Evolutionary conservation across 2,113 vertebrate species (phyloP).

Genomic region (Heterocephalus glaber): DNA sequence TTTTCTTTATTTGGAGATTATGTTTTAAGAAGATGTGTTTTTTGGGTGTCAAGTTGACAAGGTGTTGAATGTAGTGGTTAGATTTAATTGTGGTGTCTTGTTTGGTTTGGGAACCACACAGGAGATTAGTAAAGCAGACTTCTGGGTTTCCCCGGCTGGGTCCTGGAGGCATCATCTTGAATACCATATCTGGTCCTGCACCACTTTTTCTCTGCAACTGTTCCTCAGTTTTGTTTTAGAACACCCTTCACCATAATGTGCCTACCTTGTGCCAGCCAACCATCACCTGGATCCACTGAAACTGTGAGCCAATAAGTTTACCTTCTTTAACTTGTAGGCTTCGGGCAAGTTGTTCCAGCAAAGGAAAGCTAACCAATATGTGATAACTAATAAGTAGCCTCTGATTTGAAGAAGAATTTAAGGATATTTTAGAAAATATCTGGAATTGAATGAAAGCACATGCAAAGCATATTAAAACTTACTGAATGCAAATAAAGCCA

Average conservation of each 20-base stretch:
- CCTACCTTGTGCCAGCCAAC: not conserved
- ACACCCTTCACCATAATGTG: not conserved
- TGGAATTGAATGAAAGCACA: not conserved
- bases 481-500: not conserved
- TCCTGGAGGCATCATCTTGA: not conserved
- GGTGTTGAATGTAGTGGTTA: not conserved
- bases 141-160: not conserved
- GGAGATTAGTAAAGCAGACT: not conserved
- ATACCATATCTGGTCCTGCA: not conserved
- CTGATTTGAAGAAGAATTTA: not conserved
- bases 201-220: not conserved
- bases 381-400: not conserved
- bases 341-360: not conserved
- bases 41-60: not conserved
- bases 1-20: not conserved
- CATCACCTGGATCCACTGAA: not conserved
- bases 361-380: not conserved
- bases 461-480: not conserved
- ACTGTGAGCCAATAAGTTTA: not conserved
- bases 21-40: not conserved
- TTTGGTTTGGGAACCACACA: not conserved
- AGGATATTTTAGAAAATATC: not conserved
- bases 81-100: not conserved
- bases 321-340: not conserved
- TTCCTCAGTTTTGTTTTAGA: not conserved